phyloP scores from a whole-genome alignment of 2,888 invertebrate genomes.

The Macrosiphum euphorbiae region DNA sequence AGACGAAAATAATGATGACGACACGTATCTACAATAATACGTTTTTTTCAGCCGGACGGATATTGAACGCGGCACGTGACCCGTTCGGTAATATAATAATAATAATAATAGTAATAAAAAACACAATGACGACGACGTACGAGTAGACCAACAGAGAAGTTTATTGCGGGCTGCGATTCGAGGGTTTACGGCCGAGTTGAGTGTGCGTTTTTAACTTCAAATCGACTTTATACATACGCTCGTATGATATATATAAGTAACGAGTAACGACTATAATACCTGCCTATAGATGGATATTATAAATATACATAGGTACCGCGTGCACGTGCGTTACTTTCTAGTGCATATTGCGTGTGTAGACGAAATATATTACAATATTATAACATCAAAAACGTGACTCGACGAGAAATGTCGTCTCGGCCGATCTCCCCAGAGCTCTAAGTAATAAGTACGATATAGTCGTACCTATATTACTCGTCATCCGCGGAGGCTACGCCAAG shows the following conservation, averaged over 20 bases:
- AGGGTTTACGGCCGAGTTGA: neutral
- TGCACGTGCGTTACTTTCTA: neutral
- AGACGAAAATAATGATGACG: neutral
- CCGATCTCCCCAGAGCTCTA: neutral
- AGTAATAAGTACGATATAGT: neutral
- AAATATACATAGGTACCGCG: too few relatives aligned
- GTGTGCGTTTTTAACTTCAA: neutral
- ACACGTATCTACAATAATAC: neutral
- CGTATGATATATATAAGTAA: neutral
- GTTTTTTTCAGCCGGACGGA: neutral
- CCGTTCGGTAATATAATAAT: neutral
- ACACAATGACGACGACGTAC: neutral
- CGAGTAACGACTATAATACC: neutral
- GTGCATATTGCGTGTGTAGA: neutral
- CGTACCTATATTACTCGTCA: neutral
- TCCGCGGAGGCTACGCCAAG: neutral
- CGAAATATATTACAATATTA: neutral
- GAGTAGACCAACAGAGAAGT: neutral
- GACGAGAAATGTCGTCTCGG: neutral
- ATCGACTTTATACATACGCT: neutral
- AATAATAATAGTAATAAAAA: neutral
- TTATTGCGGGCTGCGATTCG: neutral
- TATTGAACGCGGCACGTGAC: slow-evolving; percentile 5
- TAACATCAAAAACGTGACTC: neutral
- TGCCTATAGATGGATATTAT: neutral